Percentiles rank a stretch among this genome's conserved stretches.
phyloP scores from a whole-genome alignment of 2,113 vertebrate genomes.

The Falco punctatus region DNA sequence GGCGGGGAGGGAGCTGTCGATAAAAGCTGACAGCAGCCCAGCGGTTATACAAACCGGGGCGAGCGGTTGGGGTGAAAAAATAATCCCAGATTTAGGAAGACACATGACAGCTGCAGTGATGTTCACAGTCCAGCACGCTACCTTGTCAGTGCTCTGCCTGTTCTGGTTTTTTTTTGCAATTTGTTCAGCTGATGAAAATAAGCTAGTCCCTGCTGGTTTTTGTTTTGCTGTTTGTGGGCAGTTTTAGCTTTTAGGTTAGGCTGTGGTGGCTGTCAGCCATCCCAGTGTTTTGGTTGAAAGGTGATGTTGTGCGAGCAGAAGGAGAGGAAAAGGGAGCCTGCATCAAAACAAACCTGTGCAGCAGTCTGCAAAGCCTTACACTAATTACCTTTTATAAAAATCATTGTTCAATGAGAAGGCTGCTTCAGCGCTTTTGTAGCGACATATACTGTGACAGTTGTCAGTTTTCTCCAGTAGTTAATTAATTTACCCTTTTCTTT shows the following conservation, averaged over 20 bases:
- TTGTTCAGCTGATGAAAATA: neutral
- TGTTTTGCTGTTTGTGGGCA: neutral
- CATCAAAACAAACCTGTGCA: neutral
- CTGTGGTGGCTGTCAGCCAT: neutral
- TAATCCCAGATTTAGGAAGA: neutral
- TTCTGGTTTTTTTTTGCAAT: neutral
- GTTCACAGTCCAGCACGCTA: neutral
- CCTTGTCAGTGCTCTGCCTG: neutral
- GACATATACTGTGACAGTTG: neutral
- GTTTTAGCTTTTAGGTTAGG: neutral
- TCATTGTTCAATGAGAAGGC: neutral
- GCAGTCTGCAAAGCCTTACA: neutral
- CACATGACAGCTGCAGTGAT: neutral
- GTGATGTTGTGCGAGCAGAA: neutral
- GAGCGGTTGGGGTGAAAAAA: neutral
- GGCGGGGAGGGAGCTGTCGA: neutral
- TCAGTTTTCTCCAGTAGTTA: neutral
- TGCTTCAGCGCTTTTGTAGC: neutral
- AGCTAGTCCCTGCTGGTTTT: neutral
- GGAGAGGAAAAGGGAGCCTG: neutral
- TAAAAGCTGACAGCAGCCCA: neutral
- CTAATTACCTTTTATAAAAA: neutral
- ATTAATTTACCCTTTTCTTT: neutral
- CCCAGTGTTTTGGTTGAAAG: neutral
- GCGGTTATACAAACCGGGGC: neutral